These are phyloP conservation scores for Nephrotoma appendiculata DNA, from an alignment of 2,888 invertebrate genomes.

Conservation along the genomic window DNA sequence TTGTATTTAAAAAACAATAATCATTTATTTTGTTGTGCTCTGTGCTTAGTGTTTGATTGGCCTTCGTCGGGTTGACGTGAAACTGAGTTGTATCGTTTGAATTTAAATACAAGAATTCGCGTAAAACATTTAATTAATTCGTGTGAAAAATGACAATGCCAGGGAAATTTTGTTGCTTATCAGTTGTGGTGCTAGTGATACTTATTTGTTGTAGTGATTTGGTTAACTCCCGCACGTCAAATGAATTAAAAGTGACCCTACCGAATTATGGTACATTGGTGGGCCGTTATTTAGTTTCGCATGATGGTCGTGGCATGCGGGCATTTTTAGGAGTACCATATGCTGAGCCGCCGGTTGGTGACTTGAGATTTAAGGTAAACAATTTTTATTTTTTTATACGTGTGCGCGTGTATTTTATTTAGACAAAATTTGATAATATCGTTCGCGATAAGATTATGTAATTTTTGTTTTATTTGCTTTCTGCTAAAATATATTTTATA, in stretches of 20 bases:
- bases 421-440: background rate
- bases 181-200: background rate
- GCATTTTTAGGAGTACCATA: conserved; percentile 51
- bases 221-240: conserved; percentile 22
- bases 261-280: conserved; percentile 36
- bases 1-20: background rate
- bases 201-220: background rate
- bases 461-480: background rate
- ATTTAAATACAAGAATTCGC: background rate
- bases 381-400: background rate
- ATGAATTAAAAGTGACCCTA: conserved; percentile 23
- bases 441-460: background rate
- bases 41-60: background rate
- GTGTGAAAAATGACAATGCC: background rate
- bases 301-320: conserved; percentile 40
- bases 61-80: background rate
- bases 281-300: conserved; percentile 39
- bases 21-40: background rate
- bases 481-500: background rate
- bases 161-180: background rate
- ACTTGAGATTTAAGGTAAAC: conserved; percentile 45
- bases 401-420: background rate
- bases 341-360: conserved; percentile 44
- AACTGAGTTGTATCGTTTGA: background rate
- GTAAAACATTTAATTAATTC: background rate